A percentile compares a stretch with the other conserved stretches of the same genome.
Evolutionary conservation across 2,113 vertebrate species (phyloP).

Genomic region (Choloepus hoffmanni): DNA sequence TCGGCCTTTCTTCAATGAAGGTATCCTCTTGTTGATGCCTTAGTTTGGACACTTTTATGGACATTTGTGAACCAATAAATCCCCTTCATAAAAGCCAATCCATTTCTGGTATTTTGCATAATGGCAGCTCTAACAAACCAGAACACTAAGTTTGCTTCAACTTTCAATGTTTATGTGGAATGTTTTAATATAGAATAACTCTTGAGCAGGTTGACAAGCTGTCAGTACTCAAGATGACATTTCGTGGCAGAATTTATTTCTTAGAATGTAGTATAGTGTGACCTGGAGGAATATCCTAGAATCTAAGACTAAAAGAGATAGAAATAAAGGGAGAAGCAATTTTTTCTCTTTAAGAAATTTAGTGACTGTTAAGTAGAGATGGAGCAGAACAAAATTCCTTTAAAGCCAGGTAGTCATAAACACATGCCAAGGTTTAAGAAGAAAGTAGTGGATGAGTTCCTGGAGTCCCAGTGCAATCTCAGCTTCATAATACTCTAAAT

Average conservation of each 20-base stretch:
- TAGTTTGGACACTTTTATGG: too few species aligned
- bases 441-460: neutral
- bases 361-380: neutral
- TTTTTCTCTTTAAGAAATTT: neutral
- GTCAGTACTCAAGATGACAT: neutral
- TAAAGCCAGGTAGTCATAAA: neutral
- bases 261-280: neutral
- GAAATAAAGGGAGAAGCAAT: neutral
- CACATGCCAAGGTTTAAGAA: neutral
- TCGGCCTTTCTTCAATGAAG: too few species aligned
- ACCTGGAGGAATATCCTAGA: neutral
- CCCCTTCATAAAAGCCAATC: too few species aligned
- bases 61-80: too few species aligned
- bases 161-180: neutral
- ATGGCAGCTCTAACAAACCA: too few species aligned
- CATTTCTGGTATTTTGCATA: too few species aligned
- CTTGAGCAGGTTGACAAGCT: neutral
- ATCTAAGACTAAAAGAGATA: slow-evolving; percentile 39
- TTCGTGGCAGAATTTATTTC: neutral
- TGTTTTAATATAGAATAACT: neutral
- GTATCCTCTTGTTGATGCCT: too few species aligned
- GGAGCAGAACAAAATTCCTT: neutral
- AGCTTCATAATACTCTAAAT: neutral
- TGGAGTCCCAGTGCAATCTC: neutral
- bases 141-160: neutral